Evolutionary conservation across 2,113 vertebrate species (phyloP).

Genomic region (Aphyosemion australe): DNA sequence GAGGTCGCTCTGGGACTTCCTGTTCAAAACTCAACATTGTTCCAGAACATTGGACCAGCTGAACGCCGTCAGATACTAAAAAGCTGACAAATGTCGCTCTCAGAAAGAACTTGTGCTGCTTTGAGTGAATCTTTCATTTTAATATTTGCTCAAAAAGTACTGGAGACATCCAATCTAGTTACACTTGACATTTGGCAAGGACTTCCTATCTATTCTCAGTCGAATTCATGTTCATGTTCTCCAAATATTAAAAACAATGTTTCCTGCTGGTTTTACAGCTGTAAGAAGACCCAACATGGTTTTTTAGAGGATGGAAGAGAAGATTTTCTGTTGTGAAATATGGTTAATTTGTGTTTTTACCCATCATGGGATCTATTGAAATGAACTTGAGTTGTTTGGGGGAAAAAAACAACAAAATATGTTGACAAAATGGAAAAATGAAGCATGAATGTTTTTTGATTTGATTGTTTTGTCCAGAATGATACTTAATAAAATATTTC

Average conservation of each 20-base stretch:
- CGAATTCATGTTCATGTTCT: neutral
- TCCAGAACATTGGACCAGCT: neutral
- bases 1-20: neutral
- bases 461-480: too few relatives aligned
- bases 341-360: neutral
- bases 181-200: neutral
- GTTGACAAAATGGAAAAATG: too few relatives aligned
- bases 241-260: neutral
- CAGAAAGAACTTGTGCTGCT: neutral
- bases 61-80: neutral
- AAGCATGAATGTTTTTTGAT: too few relatives aligned
- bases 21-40: neutral
- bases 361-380: too few relatives aligned
- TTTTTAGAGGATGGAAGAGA: neutral
- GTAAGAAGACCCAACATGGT: neutral
- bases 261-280: neutral
- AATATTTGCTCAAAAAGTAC: neutral
- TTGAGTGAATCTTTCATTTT: neutral
- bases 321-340: neutral
- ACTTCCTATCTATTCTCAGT: neutral
- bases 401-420: too few relatives aligned
- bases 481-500: too few relatives aligned
- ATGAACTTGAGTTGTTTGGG: too few relatives aligned
- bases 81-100: neutral
- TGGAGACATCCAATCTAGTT: neutral